Base-by-base conservation (phyloP, 1,140 invertebrate genomes). In the Drosophila lowei region DNA sequence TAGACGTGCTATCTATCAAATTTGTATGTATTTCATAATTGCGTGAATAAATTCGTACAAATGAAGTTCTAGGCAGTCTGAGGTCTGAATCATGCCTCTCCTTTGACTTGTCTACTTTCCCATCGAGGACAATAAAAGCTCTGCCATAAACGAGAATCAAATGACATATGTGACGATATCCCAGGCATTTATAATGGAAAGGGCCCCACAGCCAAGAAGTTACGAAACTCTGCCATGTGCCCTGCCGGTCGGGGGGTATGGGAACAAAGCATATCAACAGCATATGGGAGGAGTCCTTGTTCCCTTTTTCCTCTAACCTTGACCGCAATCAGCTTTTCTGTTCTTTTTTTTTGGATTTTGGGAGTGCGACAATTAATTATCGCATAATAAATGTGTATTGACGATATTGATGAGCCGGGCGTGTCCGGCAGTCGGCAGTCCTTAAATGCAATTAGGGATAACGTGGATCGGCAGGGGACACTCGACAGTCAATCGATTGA, bases 401-500 rank as follows among this genome's bases (percentile, higher is more conserved):
- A 53, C 43, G 34, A 61, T 62, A 81, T 77, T 70, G 80, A 85
- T 88, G 78, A 78, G 77, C 18, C 47, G 38, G 16, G 21, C 44
- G 47, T 48, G 34, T 59, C 56, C n/a, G 54, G 15, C 42, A 34
- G 34, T 64, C 38, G 57, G 41, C 38, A 49, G 41, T 38, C 18
- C 2, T 2, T 48, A n/a, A 16, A 18, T 53, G 59, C 52, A 86
- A 85, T 88, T 85, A 78, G 67, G 65, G 34, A 52, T 38, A 25
- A 30, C 30, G 43, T 48, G 65, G 34, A 68, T 77, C 60, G 47
- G 28, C 41, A 21, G 15, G 47, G 62, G 34, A 15, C 43, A 28
- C 55, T 47, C 42, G 21, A 70, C 81, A 86, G 78, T 83, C 83
- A 88, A 86, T 86, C 83, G 83, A 86, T 88, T 86, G 83, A 86